Evolutionary conservation across 1,140 invertebrate species (phyloP).

Genomic region (Calosoma granatense): DNA sequence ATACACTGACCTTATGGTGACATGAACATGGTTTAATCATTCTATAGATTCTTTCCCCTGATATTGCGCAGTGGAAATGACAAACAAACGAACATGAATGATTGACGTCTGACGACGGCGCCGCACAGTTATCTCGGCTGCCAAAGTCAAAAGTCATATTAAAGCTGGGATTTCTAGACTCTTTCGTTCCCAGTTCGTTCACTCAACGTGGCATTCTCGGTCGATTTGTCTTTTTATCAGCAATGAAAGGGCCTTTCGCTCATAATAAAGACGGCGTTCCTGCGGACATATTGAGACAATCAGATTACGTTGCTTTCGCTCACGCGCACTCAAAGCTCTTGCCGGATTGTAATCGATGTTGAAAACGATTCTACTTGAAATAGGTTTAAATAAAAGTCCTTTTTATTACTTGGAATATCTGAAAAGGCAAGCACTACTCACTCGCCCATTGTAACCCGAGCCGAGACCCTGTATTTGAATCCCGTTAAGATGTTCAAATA

Average conservation of each 20-base stretch:
- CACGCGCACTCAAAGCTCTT: neutral
- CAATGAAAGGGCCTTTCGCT: neutral
- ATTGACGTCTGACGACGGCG: neutral
- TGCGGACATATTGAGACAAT: neutral
- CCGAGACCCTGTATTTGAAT: too few relatives aligned
- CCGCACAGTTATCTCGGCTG: neutral
- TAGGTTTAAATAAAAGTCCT: too few relatives aligned
- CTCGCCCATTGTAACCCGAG: too few relatives aligned
- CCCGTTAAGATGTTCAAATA: too few relatives aligned
- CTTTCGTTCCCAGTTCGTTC: neutral
- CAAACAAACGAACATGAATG: too few relatives aligned
- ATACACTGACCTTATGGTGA: too few relatives aligned
- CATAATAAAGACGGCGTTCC: conserved; percentile 2
- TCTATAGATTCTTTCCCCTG: neutral
- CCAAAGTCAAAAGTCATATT: neutral
- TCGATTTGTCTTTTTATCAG: conserved; percentile 9
- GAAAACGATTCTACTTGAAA: too few relatives aligned
- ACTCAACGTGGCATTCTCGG: neutral
- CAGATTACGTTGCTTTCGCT: neutral
- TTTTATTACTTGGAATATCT: too few relatives aligned
- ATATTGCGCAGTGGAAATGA: too few relatives aligned
- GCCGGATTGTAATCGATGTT: neutral
- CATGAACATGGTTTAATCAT: neutral
- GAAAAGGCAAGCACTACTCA: too few relatives aligned
- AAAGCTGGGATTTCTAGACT: too few relatives aligned